Evolutionary conservation across 1,140 invertebrate genomes (phyloP).

Genomic region (Platorchestia sp.): DNA sequence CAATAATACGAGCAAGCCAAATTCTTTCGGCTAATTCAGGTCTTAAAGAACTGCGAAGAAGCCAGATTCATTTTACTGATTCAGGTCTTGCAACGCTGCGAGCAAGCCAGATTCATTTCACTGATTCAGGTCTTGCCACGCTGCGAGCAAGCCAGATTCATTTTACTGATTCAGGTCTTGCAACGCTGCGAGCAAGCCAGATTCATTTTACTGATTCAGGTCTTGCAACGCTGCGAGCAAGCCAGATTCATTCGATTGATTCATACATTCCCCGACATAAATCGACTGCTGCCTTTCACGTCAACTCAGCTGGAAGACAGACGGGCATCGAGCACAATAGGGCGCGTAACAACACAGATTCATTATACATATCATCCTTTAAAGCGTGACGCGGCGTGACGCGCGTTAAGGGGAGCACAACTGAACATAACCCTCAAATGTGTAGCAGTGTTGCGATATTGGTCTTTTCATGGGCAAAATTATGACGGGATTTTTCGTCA

Average conservation of each 20-base stretch:
- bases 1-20: too few relatives aligned
- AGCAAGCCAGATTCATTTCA: neutral
- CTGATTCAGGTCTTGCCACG: neutral
- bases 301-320: neutral
- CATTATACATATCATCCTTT: neutral
- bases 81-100: neutral
- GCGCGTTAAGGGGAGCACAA: neutral
- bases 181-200: too few relatives aligned
- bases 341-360: neutral
- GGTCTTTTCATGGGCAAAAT: too few relatives aligned
- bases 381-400: neutral
- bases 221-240: neutral
- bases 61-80: too few relatives aligned
- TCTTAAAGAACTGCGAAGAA: too few relatives aligned
- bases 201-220: too few relatives aligned
- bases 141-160: neutral
- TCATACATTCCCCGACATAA: neutral
- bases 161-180: too few relatives aligned
- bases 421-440: too few relatives aligned
- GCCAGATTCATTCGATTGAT: neutral
- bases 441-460: too few relatives aligned
- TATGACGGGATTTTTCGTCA: too few relatives aligned
- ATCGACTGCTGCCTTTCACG: neutral
- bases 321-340: neutral
- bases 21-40: too few relatives aligned